A percentile compares a stretch with the other conserved stretches of the same genome.
Conservation (phyloP, 2,888 invertebrate genomes). For the Pollenia griseotomentosa region DNA sequence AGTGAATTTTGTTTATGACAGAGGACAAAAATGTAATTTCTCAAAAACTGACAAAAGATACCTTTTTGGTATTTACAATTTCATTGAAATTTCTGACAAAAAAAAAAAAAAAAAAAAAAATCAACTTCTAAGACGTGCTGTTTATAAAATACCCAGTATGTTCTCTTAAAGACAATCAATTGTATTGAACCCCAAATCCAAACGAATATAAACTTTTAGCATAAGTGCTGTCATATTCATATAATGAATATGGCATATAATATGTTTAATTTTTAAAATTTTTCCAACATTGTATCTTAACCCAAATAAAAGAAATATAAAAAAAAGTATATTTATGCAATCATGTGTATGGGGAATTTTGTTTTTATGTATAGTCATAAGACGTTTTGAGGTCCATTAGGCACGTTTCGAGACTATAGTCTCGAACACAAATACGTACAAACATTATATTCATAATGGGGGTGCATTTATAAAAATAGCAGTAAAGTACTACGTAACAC, state of each 20-base stretch:
- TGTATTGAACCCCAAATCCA: slow-evolving; percentile 5
- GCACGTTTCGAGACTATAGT: slow-evolving; percentile 63
- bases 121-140: no score
- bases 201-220: slow-evolving; percentile 2
- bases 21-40: no score
- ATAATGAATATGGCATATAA: background rate
- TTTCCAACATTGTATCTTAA: background rate
- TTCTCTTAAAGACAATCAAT: background rate
- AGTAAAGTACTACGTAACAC: background rate
- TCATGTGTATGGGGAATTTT: slow-evolving; percentile 3
- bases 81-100: no score
- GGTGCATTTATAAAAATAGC: slow-evolving; percentile 4
- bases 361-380: slow-evolving; percentile 28
- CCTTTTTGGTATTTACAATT: no score
- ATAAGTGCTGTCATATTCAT: background rate
- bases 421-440: background rate
- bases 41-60: no score
- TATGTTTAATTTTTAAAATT: background rate
- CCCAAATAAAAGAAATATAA: background rate
- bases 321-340: background rate
- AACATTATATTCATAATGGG: background rate
- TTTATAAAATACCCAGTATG: no score
- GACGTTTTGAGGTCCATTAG: slow-evolving; percentile 64
- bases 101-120: no score
- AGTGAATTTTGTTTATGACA: no score